Evolutionary conservation across 2,113 vertebrate genomes (phyloP).

Genomic region (Corydoras maculifer): DNA sequence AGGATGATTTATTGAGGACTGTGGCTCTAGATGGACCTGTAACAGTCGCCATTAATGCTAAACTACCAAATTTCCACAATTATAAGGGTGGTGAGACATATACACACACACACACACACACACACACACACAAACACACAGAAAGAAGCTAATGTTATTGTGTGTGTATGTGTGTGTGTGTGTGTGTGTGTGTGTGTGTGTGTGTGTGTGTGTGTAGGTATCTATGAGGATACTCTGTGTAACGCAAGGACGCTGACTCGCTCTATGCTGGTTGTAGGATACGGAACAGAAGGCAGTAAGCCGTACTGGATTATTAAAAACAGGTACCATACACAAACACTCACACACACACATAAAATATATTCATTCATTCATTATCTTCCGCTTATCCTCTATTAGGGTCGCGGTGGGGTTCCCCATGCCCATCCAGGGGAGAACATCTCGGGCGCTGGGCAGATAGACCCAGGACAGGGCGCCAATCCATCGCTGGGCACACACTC

Average conservation of each 20-base stretch:
- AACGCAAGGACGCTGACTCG: constrained; percentile 32
- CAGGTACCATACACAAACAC: background rate
- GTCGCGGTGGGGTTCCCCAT: no score
- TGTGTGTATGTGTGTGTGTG: constrained; percentile 7
- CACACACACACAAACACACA: no score
- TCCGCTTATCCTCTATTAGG: no score
- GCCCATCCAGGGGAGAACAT: no score
- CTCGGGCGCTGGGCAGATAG: no score
- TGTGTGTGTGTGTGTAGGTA: background rate
- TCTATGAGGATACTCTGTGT: constrained; percentile 44
- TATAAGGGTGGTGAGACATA: constrained; percentile 59
- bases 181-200: constrained; percentile 3
- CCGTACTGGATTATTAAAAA: no score
- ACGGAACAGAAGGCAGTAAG: no score
- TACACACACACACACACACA: background rate
- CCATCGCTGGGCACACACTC: no score
- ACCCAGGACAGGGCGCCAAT: no score
- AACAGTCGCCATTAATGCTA: constrained; percentile 58
- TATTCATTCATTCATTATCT: no score
- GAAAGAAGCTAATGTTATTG: background rate
- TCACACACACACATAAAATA: background rate
- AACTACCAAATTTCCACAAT: constrained; percentile 53
- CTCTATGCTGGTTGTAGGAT: constrained; percentile 15
- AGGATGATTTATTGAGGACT: constrained; percentile 46
- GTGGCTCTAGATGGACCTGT: constrained; percentile 59